Conservation (phyloP, 37 sponge, comb jelly and placozoan genomes). For the Hexactinellida sp. region DNA sequence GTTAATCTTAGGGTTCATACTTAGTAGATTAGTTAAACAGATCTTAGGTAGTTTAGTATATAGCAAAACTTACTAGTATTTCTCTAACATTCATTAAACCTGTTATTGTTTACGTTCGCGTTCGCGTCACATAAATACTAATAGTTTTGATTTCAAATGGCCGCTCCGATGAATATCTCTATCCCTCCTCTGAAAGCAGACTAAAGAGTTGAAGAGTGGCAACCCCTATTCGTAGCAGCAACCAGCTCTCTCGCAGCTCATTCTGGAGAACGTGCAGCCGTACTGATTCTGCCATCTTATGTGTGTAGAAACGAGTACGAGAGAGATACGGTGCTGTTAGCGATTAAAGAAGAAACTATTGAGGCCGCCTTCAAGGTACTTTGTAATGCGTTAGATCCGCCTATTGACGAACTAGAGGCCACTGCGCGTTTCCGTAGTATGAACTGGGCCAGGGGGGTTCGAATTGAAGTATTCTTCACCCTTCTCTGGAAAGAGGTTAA, state of each 20-base stretch:
- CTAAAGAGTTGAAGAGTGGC: not conserved
- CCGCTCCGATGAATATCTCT: not conserved
- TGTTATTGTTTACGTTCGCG: not conserved
- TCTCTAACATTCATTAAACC: not conserved
- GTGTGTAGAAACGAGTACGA: not conserved
- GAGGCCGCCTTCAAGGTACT: conserved; percentile 1
- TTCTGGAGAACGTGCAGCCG: not conserved
- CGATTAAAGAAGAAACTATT: conserved; percentile 12
- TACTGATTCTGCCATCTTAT: not conserved
- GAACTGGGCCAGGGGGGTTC: not conserved
- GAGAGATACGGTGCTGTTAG: not conserved
- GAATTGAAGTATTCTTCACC: not conserved
- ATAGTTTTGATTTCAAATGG: not conserved
- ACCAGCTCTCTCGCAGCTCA: conserved; percentile 8
- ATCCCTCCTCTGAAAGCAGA: not conserved
- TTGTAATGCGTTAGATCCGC: not conserved
- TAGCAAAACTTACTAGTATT: not conserved
- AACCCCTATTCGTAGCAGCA: conserved; percentile 2
- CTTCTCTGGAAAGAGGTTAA: not conserved
- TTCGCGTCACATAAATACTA: not conserved
- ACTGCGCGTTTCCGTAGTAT: conserved; percentile 9
- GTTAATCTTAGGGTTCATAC: too few relatives aligned
- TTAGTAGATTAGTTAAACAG: not conserved
- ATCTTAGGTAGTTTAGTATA: not conserved
- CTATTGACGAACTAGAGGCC: conserved; percentile 17